These are phyloP conservation scores for Epinephelus moara DNA, from an alignment of 2,113 vertebrate genomes.

Conservation along the genomic window DNA sequence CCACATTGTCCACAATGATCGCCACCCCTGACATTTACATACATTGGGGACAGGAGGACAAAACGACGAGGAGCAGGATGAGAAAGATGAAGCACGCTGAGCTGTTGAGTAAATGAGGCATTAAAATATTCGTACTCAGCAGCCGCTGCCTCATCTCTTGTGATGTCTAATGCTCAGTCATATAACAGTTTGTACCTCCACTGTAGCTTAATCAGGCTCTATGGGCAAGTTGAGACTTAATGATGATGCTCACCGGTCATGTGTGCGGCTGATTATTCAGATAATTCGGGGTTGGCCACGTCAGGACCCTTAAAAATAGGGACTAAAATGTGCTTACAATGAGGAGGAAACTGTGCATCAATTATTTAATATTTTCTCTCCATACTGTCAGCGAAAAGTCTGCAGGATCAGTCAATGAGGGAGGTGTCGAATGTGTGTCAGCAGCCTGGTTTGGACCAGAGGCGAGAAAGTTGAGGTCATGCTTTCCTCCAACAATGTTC, in stretches of 20 bases:
- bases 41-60: conserved; percentile 6
- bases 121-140: conserved; percentile 45
- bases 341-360: too few species aligned
- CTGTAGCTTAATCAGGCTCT: not conserved
- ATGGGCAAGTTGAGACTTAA: not conserved
- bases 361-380: not conserved
- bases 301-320: not conserved
- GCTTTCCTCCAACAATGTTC: conserved; percentile 40
- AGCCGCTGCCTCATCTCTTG: not conserved
- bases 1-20: conserved; percentile 52
- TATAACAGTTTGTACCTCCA: not conserved
- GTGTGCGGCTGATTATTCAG: not conserved
- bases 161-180: conserved; percentile 7
- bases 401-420: not conserved
- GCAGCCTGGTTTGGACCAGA: conserved; percentile 9
- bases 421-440: not conserved
- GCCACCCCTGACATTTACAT: conserved; percentile 70
- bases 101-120: conserved; percentile 29
- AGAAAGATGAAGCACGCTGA: conserved; percentile 45
- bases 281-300: not conserved
- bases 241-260: conserved; percentile 14
- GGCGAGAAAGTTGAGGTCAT: conserved; percentile 39
- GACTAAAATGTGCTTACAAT: conserved; percentile 14
- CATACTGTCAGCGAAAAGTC: not conserved
- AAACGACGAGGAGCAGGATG: not conserved